Percentiles rank a stretch among this genome's conserved stretches.
These are phyloP conservation scores for Cyclina sinensis DNA, from an alignment of 1,140 invertebrate genomes.

Conservation along the genomic window DNA sequence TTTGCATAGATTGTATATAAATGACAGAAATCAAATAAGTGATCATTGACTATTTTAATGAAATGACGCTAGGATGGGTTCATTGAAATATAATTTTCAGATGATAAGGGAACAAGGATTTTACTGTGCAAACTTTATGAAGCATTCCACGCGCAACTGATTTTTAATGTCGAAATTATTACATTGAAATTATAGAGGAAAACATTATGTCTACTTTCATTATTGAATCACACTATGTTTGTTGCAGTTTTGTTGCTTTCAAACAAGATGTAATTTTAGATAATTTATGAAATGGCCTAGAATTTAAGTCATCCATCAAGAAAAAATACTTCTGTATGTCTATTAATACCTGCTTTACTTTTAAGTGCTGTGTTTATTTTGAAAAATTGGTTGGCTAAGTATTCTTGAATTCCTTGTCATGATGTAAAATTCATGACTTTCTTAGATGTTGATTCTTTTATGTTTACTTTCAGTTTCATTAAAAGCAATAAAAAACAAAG, in stretches of 20 bases:
- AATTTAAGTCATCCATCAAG: no score
- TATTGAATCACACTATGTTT: not conserved
- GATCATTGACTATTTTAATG: not conserved
- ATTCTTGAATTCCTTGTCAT: no score
- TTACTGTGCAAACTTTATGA: constrained; percentile 41
- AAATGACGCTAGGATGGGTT: constrained; percentile 8
- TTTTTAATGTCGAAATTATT: constrained; percentile 29
- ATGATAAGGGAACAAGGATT: constrained; percentile 18
- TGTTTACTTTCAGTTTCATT: no score
- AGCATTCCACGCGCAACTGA: constrained; percentile 23
- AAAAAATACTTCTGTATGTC: no score
- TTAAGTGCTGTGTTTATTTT: no score
- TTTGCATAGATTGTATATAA: not conserved
- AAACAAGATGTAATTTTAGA: not conserved
- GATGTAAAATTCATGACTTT: no score
- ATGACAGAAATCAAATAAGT: constrained; percentile 1
- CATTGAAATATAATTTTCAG: constrained; percentile 36
- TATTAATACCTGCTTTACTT: no score
- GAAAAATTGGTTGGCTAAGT: no score
- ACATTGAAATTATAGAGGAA: not conserved
- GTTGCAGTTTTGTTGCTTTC: not conserved
- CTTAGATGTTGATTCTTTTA: no score
- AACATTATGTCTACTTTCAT: not conserved
- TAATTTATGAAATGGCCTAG: not conserved
- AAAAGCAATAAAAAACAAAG: no score